phyloP scores from a whole-genome alignment of 2,888 invertebrate species.

The Drosophila rubida region DNA sequence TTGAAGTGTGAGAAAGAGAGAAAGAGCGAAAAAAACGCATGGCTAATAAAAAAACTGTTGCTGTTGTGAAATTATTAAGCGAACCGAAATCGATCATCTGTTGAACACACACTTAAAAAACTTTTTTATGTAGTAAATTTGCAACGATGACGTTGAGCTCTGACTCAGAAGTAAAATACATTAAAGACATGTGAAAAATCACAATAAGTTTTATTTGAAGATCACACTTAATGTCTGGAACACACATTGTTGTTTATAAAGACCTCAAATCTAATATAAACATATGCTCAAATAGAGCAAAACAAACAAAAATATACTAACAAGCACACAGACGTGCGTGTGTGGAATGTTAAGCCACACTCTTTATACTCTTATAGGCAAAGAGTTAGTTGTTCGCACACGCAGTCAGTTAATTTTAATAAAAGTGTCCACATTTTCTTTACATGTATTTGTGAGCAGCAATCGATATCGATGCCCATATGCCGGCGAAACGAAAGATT shows the following conservation, averaged over 20 bases:
- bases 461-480: no score
- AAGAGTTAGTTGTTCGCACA: conserved; percentile 23
- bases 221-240: conserved; percentile 6
- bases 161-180: conserved; percentile 6
- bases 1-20: not conserved
- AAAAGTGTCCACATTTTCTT: conserved; percentile 46
- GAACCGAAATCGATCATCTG: not conserved
- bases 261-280: conserved; percentile 34
- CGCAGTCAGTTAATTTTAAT: conserved; percentile 29
- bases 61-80: conserved; percentile 20
- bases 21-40: not conserved
- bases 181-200: conserved; percentile 28
- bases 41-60: conserved; percentile 12
- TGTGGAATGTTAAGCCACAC: not conserved
- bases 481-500: not conserved
- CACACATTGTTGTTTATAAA: conserved; percentile 32
- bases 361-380: conserved; percentile 1
- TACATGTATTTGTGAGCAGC: conserved; percentile 32
- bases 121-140: not conserved
- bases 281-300: conserved; percentile 32
- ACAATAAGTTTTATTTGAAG: conserved; percentile 24
- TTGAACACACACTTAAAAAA: not conserved
- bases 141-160: conserved; percentile 2
- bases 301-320: conserved; percentile 25
- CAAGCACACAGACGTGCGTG: not conserved